These are phyloP conservation scores for Sebastiscus albofasciatus DNA, from an alignment of 2,797 vertebrate species.

Conservation along the genomic window DNA sequence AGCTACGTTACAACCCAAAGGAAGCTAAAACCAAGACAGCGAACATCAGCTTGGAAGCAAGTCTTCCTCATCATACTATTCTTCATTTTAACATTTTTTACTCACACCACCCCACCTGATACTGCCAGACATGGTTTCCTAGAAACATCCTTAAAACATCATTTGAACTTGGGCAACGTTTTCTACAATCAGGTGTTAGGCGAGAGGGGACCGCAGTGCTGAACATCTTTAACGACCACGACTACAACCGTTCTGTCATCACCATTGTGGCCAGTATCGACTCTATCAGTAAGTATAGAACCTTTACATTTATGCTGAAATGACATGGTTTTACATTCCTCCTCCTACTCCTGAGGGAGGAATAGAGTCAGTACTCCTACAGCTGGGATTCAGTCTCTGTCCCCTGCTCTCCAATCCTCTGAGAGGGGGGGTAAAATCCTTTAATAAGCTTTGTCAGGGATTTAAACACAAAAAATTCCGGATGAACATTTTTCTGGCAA, in stretches of 20 bases:
- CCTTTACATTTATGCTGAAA: not conserved
- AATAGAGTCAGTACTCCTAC: not conserved
- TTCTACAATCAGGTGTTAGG: conserved; percentile 60
- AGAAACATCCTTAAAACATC: not conserved
- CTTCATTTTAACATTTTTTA: not conserved
- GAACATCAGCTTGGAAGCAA: no score
- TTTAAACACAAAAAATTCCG: conserved; percentile 41
- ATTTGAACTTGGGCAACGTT: not conserved
- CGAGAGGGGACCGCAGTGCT: conserved; percentile 77
- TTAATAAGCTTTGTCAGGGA: conserved; percentile 69
- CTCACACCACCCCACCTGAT: not conserved
- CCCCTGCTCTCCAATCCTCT: conserved; percentile 22
- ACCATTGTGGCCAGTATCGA: conserved; percentile 79
- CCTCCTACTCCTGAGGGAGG: not conserved
- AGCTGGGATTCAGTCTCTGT: conserved; percentile 26
- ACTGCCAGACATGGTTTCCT: not conserved
- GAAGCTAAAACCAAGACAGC: not conserved
- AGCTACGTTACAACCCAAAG: not conserved
- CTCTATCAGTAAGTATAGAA: conserved; percentile 74
- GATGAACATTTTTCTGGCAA: conserved; percentile 32
- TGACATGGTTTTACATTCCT: not conserved
- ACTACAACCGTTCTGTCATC: conserved; percentile 87
- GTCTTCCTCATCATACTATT: not conserved
- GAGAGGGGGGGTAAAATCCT: conserved; percentile 38
- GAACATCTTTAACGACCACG: conserved; percentile 85